phyloP scores from a whole-genome alignment of 2,888 invertebrate species.

The Antheraea assamensis region DNA sequence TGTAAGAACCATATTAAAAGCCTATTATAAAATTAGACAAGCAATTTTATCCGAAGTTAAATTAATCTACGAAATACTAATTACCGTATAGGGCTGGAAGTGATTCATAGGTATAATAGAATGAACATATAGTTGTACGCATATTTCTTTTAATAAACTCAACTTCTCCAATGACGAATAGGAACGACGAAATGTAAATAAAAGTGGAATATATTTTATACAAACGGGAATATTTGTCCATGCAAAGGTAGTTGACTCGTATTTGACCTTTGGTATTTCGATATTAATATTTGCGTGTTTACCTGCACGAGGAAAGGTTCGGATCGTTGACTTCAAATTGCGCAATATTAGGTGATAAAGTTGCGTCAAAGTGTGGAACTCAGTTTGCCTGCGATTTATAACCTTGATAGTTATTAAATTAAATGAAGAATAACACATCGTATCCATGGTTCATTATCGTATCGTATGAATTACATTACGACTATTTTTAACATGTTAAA shows the following conservation, averaged over 20 bases:
- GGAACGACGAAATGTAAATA: too few relatives aligned
- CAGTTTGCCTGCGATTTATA: background rate
- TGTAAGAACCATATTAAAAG: too few relatives aligned
- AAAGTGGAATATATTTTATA: background rate
- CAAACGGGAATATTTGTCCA: background rate
- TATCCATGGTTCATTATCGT: background rate
- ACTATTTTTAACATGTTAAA: too few relatives aligned
- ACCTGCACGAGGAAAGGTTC: background rate
- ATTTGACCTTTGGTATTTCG: background rate
- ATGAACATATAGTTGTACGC: too few relatives aligned
- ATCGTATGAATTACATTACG: too few relatives aligned
- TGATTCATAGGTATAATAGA: too few relatives aligned
- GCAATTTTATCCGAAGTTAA: too few relatives aligned
- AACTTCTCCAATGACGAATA: too few relatives aligned
- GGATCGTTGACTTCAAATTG: background rate
- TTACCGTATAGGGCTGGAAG: too few relatives aligned
- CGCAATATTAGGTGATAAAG: constrained; percentile 1
- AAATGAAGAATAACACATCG: background rate
- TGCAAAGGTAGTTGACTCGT: background rate
- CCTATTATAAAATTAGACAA: too few relatives aligned
- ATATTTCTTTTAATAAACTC: too few relatives aligned
- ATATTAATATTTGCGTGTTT: background rate
- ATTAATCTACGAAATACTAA: too few relatives aligned
- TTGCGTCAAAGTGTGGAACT: background rate
- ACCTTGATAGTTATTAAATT: background rate